A percentile compares a stretch with the other conserved stretches of the same genome.
These are phyloP conservation scores for Chaetops frenatus DNA, from an alignment of 2,113 vertebrate species.

Conservation along the genomic window DNA sequence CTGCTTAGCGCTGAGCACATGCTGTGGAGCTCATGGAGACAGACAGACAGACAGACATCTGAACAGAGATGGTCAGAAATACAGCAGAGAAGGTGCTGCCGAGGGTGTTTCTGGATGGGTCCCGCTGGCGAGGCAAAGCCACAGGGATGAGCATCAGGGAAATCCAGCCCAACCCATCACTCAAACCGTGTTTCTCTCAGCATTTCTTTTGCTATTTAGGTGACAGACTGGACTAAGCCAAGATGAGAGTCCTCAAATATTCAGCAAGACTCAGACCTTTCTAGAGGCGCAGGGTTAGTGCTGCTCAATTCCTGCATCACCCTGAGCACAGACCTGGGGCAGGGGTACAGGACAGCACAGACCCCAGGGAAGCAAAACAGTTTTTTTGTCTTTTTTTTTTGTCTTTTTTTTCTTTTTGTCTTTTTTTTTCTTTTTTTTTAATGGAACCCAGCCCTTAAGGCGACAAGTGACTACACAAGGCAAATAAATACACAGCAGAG, in stretches of 20 bases:
- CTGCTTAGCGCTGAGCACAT: slow-evolving; percentile 8
- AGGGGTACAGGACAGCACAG: slow-evolving; percentile 16
- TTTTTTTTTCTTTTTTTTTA: not conserved
- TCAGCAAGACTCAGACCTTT: not conserved
- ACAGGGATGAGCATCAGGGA: not conserved
- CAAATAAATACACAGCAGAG: slow-evolving; percentile 75
- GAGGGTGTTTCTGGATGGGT: not conserved
- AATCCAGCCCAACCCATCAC: not conserved
- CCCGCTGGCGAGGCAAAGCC: not conserved
- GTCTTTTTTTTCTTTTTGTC: rapidly evolving
- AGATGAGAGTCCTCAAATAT: not conserved
- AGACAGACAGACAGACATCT: not conserved
- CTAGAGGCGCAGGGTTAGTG: not conserved
- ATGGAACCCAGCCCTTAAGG: slow-evolving; percentile 72
- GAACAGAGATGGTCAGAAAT: not conserved
- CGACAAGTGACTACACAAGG: slow-evolving; percentile 78
- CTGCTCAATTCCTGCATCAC: slow-evolving; percentile 2
- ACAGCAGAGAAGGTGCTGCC: slow-evolving; percentile 10
- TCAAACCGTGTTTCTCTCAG: not conserved
- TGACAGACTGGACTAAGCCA: not conserved
- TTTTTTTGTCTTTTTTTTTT: not conserved
- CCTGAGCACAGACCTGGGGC: not conserved
- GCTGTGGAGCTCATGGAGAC: not conserved
- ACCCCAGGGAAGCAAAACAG: slow-evolving; percentile 55
- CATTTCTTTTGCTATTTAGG: not conserved